Evolutionary conservation across 1,140 invertebrate species (phyloP), one percentile per base, ranked within the genome.

Genomic region (Scaptodrosophila lebanonensis): DNA sequence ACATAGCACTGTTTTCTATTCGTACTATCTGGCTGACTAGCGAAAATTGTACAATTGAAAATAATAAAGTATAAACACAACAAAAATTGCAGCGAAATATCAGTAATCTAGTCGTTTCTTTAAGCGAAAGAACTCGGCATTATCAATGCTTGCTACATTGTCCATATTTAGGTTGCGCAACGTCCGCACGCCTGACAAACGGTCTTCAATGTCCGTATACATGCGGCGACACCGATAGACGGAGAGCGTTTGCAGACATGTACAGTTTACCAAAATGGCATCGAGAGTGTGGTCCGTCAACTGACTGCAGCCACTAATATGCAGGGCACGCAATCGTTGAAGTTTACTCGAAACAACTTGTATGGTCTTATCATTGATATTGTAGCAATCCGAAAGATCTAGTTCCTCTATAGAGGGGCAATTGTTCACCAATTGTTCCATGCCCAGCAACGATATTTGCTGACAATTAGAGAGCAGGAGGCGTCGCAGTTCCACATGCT

Each of bases 321-420:
- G 88, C 15, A 94, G 84, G 49, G 89, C 87, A 35, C 90, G 89
- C 7, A 94, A 79, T 64, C 93, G 89, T 3, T 86, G 87, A 9
- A 93, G 83, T 35, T 88, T 88, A 45, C 88, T 88, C 1, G 90
- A 88, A 17, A 93, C 83, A 49, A 88, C 87, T 49, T 88, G 86
- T 13, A 93, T 88, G 30, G 90, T 90, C 58, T 89, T 88, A 85
- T 94, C 92, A 62, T 91, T 91, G 32, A 92, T 88, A 66, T 91
- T 91, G 82, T 90, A 88, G 85, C 93, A 94, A 56, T 91, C 88
- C 35, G 87, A 89, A 5, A 94, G 83, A 79, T 91, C 90, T 1
- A 94, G 84, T 51, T 89, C 88, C 79, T 94, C 92, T 40, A 94
- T 88, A 43, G 92, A 91, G 9, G 90, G 91, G 86, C 92, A 93